Evolutionary conservation across 2,888 invertebrate genomes (phyloP).

Genomic region (Cataglyphis rosenhaueri): DNA sequence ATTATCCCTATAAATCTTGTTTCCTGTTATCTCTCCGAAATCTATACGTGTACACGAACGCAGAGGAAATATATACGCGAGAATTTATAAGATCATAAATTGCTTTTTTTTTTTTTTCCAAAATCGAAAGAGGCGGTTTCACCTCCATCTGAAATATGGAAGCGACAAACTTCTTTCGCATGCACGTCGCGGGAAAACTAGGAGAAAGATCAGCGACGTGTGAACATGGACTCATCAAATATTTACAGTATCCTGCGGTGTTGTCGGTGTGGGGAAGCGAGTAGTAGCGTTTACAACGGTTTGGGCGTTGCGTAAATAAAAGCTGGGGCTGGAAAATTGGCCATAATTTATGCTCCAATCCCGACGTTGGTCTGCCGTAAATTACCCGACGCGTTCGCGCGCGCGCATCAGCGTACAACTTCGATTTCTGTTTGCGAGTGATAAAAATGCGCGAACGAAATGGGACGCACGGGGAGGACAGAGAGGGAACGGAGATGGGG

Average conservation of each 20-base stretch:
- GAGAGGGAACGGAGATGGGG: neutral
- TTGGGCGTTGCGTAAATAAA: constrained; percentile 41
- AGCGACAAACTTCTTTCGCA: constrained; percentile 26
- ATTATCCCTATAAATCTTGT: constrained; percentile 29
- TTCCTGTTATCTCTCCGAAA: constrained; percentile 1
- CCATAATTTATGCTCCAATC: constrained; percentile 53
- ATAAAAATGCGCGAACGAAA: constrained; percentile 77
- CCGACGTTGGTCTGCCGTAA: constrained; percentile 25
- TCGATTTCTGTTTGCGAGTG: constrained; percentile 81
- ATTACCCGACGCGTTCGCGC: constrained; percentile 28
- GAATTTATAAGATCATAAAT: constrained; percentile 46
- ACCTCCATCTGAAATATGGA: constrained; percentile 21
- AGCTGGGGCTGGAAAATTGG: constrained; percentile 39
- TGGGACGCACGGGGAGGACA: neutral
- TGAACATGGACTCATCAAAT: constrained; percentile 43
- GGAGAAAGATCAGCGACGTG: constrained; percentile 47
- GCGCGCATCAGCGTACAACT: constrained; percentile 10
- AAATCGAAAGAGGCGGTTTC: constrained; percentile 40
- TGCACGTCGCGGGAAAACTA: constrained; percentile 28
- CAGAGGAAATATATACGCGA: constrained; percentile 1
- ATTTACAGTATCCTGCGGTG: constrained; percentile 38
- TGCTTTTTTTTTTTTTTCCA: constrained; percentile 8
- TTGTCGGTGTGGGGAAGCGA: neutral
- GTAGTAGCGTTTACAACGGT: constrained; percentile 38
- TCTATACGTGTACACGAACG: neutral